Base-by-base conservation (phyloP, 2,113 vertebrate genomes). In the Vidua chalybeata region DNA sequence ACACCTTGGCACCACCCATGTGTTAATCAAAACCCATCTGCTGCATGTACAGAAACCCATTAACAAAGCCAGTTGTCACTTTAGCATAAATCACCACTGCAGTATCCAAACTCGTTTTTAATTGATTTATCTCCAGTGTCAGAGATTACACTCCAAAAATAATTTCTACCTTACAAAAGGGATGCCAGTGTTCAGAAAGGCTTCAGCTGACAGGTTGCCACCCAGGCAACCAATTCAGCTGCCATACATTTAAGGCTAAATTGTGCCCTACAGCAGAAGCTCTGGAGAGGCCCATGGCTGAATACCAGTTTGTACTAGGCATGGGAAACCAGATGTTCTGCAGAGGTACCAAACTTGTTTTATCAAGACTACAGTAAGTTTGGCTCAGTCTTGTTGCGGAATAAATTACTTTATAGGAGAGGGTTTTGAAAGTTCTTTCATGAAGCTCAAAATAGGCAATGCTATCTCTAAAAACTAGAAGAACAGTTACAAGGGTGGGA, bases 11-110 rank as follows among this genome's bases (percentile, higher is more conserved):
- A 61, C 41, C 2, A 0, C 56, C 59, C 68, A 84, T 30, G 30
- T 37, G 75, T 55, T 90, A 62, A 75, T 79, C 77, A 89, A 88
- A 90, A 41, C 54, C 59, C 37, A 87, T 68, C 83, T 93, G 51
- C 58, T 67, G n/a, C 81, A 84, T 5, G 20, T 55, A 33, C 59
- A 77, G 59, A 92, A 95, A 77, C 35, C 26, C 63, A 74, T 71
- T 71, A 81, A 77, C 46, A 93, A 75, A 93, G 43, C 33, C 43
- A 67, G 51, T 72, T 77, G 66, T 48, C 73, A 73, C 49, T 77
- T 77, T 5, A 89, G 56, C 61, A 74, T 74, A 91, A 69, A 87
- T 76, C 85, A 80, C 63, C 62, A 46, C 76, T 48, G 37, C 18
- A 6, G 9, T 39, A 77, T 35, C 55, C 72, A 66, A 84, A 73